Base-by-base conservation (phyloP, 2,113 vertebrate genomes). In the Neodon shergylaensis region DNA sequence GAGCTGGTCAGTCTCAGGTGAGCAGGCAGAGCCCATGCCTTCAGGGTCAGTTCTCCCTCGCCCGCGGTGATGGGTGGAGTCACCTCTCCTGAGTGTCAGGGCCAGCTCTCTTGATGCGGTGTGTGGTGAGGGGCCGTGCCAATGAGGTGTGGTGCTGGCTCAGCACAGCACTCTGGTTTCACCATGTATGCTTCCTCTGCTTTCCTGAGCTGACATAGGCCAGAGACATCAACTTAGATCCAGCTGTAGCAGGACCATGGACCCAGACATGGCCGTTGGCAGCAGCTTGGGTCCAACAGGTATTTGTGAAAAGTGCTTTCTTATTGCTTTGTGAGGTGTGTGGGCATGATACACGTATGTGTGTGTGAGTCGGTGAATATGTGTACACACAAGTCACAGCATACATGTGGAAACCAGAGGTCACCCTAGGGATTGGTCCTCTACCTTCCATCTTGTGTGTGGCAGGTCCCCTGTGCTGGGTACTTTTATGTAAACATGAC, bases 251-350 rank as follows among this genome's bases (percentile, higher is more conserved):
- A 21, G n/a, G n/a, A 39, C n/a, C n/a, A 39, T 7, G 5, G 70
- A 39, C 70, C 70, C 70, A 39, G n/a, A 39, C n/a, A 10, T 39
- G n/a, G 19, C 70, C n/a, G 1, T 73, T 19, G 7, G 19, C n/a
- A 73, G 70, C 16, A 72, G 36, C 68, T n/a, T 7, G 16, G 68
- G 36, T n/a, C 70, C 19, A 97, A 65, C 76, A 61, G 5, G 0
- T 92, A 49, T 96, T 72, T 76, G 86, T 81, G 90, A 68, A 93
- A 90, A 90, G 21, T 52, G 47, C 24, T 19, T 21, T 81, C 73
- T 95, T 63, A 96, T 73, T 84, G 63, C 74, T 61, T 95, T 92
- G 39, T 65, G 82, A 21, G 17, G 42, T 68, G 5, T 68, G 66
- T 24, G 28, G 65, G 11, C 28, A 33, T 66, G 65, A 66, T 66